Base-by-base conservation (phyloP, 2,113 vertebrate genomes). In the Phylloscopus whistleri region DNA sequence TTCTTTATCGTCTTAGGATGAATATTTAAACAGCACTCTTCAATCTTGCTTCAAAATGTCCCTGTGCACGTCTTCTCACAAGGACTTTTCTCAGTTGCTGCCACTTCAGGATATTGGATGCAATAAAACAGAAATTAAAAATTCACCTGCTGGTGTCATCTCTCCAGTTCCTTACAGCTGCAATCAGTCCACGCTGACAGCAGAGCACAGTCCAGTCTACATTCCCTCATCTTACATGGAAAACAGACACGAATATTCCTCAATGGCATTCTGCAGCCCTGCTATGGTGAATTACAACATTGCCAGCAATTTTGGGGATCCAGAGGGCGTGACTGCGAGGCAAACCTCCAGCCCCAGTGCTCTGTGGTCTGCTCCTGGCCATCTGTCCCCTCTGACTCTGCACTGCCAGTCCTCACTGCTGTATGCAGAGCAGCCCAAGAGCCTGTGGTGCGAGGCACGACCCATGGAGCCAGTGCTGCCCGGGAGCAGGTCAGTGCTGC, bases 171-270 rank as follows among this genome's bases (percentile, higher is more conserved):
- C 98, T 81, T 99, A 98, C 96, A 98, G 97, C 91, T 98, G 98
- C 27, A 97, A 97, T 33, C 95, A 98, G 46, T 94, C 98, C 9
- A 72, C 96, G 0, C 55, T 98, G 63, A 85, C 97, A 60, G 88
- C 98, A 97, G 99, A 99, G 24, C 96, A 97, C 21, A 98, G 98
- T 39, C 93, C 98, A 2, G 84, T 99, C 49, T 99, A 98, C 77
- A 98, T 99, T 67, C 98, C 99, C 23, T 98, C 99, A 4, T 98
- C 98, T 2, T 99, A 99, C 41, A 67, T 98, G 26, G 99, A 99
- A 59, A 98, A 88, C 81, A 96, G 92, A 53, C 98, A 98, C 4
- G 99, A 99, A 6, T 99, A 98, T 60, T 92, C 98, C 5, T 75
- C 98, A 1, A 95, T 99, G 95, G 90, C 98, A 0, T 99, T 99